Conservation (phyloP, 2,888 invertebrate genomes). For the Parnassius mnemosyne region DNA sequence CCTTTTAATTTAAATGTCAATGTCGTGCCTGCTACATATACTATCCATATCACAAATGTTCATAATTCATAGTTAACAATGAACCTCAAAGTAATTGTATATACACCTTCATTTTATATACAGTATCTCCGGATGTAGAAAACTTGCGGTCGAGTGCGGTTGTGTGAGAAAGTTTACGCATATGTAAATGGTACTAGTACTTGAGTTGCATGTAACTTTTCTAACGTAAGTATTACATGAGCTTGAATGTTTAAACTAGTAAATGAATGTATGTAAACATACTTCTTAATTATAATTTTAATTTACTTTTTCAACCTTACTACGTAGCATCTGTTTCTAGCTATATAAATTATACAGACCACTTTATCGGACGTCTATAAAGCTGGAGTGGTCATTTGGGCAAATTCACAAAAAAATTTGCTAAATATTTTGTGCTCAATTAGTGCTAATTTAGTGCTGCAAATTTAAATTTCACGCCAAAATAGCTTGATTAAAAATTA, state of each 20-base stretch:
- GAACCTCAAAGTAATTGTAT: neutral
- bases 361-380: too few species aligned
- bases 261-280: too few species aligned
- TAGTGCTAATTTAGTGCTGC: too few species aligned
- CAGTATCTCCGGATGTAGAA: slow-evolving; percentile 37
- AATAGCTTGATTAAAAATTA: too few species aligned
- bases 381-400: too few species aligned
- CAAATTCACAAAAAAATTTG: too few species aligned
- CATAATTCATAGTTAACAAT: slow-evolving; percentile 8
- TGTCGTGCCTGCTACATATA: slow-evolving; percentile 12
- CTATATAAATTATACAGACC: too few species aligned
- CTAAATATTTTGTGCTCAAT: too few species aligned
- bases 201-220: neutral
- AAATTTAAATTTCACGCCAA: too few species aligned
- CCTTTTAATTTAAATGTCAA: slow-evolving; percentile 25
- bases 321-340: too few species aligned
- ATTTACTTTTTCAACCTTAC: too few species aligned
- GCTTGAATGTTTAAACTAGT: neutral
- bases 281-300: too few species aligned
- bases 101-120: slow-evolving; percentile 7
- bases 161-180: slow-evolving; percentile 44
- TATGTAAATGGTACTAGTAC: slow-evolving; percentile 14
- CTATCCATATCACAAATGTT: slow-evolving; percentile 1
- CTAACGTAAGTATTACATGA: neutral
- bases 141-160: slow-evolving; percentile 42